Base-by-base conservation (phyloP, 2,797 vertebrate species). In the Staurois parvus region DNA sequence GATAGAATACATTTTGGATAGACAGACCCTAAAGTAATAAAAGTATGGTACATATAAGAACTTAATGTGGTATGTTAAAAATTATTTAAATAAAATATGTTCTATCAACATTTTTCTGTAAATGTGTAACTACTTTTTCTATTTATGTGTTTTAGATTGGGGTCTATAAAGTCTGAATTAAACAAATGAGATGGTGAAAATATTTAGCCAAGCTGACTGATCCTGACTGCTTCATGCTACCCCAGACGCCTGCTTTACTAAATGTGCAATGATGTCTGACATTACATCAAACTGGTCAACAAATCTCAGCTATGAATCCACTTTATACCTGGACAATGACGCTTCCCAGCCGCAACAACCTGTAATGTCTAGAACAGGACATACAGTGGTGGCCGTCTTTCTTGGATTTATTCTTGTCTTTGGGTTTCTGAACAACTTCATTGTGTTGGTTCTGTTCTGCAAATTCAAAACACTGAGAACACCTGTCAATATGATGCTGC, bases 401-500 rank as follows among this genome's bases (percentile, higher is more conserved):
- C 93, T 98, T 89, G 96, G 97, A 86, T 92, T 96, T 83, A 98
- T 98, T 83, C 95, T 97, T 90, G 81, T 94, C 69, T 97, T 97
- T 56, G 97, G 97, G 68, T 96, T 97, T 79, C 87, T 97, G 7
- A 97, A 97, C 92, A 98, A 98, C 91, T 92, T 97, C 3, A 62
- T 97, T 0, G 97, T 98, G 4, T 91, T 98, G 68, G 88, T 97
- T 1, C 92, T 98, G 26, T 98, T 98, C 84, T 97, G 96, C 90
- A 97, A 95, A 87, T 98, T 97, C 89, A 97, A 97, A 92, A 94
- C 92, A 10, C 94, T 98, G 73, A 94, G 96, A 10, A 98, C 96
- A 0, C 96, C 97, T 0, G 96, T 97, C 29, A 97, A 98, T 91
- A 95, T 98, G 96, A 91, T 98, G 75, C 91, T 98, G 84, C 88